phyloP scores from a whole-genome alignment of 2,888 invertebrate genomes.

The Idaea straminata region DNA sequence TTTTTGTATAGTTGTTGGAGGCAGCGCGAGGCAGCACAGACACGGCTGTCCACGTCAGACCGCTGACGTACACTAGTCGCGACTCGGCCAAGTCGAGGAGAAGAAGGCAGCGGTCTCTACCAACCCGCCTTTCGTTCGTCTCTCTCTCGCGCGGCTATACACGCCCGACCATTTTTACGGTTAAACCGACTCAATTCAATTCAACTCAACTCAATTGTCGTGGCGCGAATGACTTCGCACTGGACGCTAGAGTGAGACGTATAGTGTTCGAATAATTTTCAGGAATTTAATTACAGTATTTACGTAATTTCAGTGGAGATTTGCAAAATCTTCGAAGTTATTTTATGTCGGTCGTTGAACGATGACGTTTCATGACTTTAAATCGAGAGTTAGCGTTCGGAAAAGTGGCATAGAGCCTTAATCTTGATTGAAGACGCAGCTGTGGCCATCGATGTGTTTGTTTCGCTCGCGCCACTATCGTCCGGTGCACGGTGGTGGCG shows the following conservation, averaged over 20 bases:
- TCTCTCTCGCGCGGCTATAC: conserved; percentile 72
- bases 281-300: conserved; percentile 43
- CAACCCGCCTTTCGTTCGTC: conserved; percentile 79
- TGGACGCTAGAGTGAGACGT: conserved; percentile 77
- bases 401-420: conserved; percentile 72
- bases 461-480: conserved; percentile 76
- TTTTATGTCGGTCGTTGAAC: conserved; percentile 31
- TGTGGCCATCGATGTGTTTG: conserved; percentile 53
- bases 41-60: conserved; percentile 73
- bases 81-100: conserved; percentile 76
- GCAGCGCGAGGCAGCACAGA: conserved; percentile 50
- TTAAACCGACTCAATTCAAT: conserved; percentile 80
- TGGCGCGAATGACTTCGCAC: conserved; percentile 75
- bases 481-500: conserved; percentile 47
- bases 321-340: conserved; percentile 22
- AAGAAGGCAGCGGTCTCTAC: conserved; percentile 79
- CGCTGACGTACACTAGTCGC: conserved; percentile 77
- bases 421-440: conserved; percentile 74
- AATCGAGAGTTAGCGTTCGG: conserved; percentile 63
- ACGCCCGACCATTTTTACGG: conserved; percentile 78
- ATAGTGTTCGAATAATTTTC: conserved; percentile 59
- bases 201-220: conserved; percentile 81
- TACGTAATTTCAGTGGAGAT: conserved; percentile 27
- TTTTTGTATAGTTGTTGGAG: conserved; percentile 63
- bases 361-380: conserved; percentile 54